Evolutionary conservation across 2,888 invertebrate species (phyloP), one percentile per base, ranked within the genome.

Genomic region (Cataglyphis altisquamis): DNA sequence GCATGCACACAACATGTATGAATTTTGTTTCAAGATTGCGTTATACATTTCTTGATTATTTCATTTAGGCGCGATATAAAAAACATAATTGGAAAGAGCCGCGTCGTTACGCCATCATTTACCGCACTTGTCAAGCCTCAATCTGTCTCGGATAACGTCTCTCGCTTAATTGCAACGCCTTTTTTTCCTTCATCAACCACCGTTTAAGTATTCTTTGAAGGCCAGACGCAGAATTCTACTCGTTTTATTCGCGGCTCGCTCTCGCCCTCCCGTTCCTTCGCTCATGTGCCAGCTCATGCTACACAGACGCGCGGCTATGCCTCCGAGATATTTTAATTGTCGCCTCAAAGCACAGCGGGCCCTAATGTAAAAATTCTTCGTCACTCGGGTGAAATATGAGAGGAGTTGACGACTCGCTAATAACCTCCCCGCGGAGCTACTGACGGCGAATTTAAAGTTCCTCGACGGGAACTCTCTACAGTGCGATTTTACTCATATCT

Each of bases 261-360:
- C 62, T 55, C 78, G 74, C 74, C 74, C 66, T 84, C 68, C 84
- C 80, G 80, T 84, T 84, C 87, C 82, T 55, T 75, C 84, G 78
- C 73, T 78, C 80, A 52, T 68, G 70, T 70, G 89, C 90, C 90
- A 90, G 88, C 91, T 90, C 90, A 90, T 87, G 89, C 87, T 84
- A 87, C 84, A 87, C 89, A 90, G 66, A 66, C 66, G 75, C 88
- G 87, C 88, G 86, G 89, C 90, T 91, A 91, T 89, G 92, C 89
- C 92, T 88, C 92, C 86, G 89, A 93, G 92, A 93, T 93, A 93
- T 93, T 93, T 93, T 93, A 93, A 93, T 93, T 93, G 93, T 93
- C 93, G 91, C 88, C 91, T 92, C 91, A 91, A 93, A 93, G 92
- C 91, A 87, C 86, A 89, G 86, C 85, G 81, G 80, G 70, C 73